Conservation (phyloP, 2,888 invertebrate genomes). For the Polydesmus complanatus region DNA sequence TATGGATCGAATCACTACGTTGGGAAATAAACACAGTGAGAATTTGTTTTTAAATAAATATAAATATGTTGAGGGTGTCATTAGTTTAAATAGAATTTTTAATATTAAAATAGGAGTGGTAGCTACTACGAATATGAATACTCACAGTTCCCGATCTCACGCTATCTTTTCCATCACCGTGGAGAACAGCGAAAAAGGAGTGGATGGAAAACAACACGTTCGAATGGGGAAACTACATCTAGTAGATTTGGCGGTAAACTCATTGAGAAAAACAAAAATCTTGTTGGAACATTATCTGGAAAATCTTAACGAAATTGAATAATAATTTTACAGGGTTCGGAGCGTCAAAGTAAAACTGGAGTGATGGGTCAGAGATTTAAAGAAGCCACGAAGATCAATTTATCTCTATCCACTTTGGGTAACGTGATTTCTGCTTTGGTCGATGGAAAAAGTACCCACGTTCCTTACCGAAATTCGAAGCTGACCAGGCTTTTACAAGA, state of each 20-base stretch:
- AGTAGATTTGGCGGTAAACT: conserved; percentile 83
- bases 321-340: conserved; percentile 62
- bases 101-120: conserved; percentile 43
- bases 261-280: too few species aligned
- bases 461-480: conserved; percentile 97
- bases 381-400: conserved; percentile 88
- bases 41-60: conserved; percentile 15
- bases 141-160: conserved; percentile 89
- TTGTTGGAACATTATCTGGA: too few species aligned
- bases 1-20: conserved; percentile 82
- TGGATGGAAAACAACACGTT: conserved; percentile 71
- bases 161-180: conserved; percentile 97
- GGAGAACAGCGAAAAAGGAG: conserved; percentile 76
- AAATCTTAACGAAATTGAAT: background rate
- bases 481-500: conserved; percentile 87
- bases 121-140: conserved; percentile 94
- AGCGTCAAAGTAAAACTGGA: conserved; percentile 92
- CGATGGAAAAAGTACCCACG: conserved; percentile 91
- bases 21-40: conserved; percentile 88
- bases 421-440: conserved; percentile 97
- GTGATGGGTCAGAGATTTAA: conserved; percentile 82
- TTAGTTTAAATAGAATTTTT: background rate
- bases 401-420: conserved; percentile 89
- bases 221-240: conserved; percentile 93
- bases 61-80: background rate